Percentiles rank a stretch among this genome's conserved stretches.
Evolutionary conservation across 2,797 vertebrate genomes (phyloP).

Genomic region (Pyrocephalus nanus): DNA sequence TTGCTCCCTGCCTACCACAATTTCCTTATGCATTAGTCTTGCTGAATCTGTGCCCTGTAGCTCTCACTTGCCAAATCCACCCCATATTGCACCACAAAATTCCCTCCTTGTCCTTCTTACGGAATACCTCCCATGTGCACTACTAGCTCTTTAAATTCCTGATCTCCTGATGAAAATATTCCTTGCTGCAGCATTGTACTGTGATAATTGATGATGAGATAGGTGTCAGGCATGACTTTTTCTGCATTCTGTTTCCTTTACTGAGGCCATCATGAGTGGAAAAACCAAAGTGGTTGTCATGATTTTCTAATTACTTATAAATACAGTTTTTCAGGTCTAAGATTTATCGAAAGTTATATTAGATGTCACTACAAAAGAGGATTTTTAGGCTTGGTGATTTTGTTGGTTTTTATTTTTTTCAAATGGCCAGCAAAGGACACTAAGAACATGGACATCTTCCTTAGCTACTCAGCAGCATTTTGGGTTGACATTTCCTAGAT

Average conservation of each 20-base stretch:
- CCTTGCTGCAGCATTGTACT: neutral
- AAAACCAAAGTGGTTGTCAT: neutral
- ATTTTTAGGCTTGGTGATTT: neutral
- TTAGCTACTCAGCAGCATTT: neutral
- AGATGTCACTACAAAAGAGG: neutral
- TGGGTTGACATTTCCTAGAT: neutral
- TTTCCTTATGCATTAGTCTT: neutral
- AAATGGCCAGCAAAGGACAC: neutral
- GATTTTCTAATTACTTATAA: neutral
- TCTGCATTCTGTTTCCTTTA: neutral
- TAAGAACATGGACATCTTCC: neutral
- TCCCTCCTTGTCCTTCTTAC: neutral
- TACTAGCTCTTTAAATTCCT: neutral
- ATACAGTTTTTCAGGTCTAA: neutral
- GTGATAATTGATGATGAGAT: neutral
- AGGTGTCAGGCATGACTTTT: neutral
- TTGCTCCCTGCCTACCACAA: accelerated
- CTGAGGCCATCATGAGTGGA: neutral
- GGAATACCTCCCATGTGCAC: neutral
- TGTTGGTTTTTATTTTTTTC: neutral
- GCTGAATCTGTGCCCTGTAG: neutral
- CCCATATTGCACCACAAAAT: neutral
- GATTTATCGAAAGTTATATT: neutral
- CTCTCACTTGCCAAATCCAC: neutral
- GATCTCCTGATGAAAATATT: neutral